A percentile compares a stretch with the other conserved stretches of the same genome.
phyloP scores from a whole-genome alignment of 1,140 invertebrate genomes.

The Psilanteris sp. region DNA sequence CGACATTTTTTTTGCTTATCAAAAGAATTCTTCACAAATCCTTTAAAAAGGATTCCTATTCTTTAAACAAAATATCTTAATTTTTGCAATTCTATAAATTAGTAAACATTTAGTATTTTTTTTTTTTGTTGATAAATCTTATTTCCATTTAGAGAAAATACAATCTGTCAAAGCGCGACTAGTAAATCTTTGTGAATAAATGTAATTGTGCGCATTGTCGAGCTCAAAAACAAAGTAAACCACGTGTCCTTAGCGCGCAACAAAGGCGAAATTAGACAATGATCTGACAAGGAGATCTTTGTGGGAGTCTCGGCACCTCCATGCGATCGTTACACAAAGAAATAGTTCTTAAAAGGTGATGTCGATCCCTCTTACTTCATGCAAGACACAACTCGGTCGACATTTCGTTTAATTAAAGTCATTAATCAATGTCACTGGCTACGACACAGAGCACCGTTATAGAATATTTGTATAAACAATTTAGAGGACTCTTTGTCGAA shows the following conservation, averaged over 20 bases:
- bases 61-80: too few relatives aligned
- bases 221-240: slow-evolving; percentile 21
- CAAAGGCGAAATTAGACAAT: slow-evolving; percentile 54
- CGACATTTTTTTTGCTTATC: too few relatives aligned
- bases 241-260: slow-evolving; percentile 22
- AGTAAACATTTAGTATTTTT: too few relatives aligned
- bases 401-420: slow-evolving; percentile 78
- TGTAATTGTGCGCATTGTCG: slow-evolving; percentile 34
- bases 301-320: slow-evolving; percentile 26
- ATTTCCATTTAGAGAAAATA: too few relatives aligned
- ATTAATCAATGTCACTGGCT: slow-evolving; percentile 79
- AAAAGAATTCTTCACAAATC: too few relatives aligned
- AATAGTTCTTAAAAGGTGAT: slow-evolving; percentile 56
- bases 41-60: too few relatives aligned
- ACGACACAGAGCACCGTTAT: slow-evolving; percentile 5
- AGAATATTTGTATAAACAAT: slow-evolving; percentile 44
- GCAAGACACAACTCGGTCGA: slow-evolving; percentile 72
- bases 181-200: slow-evolving; percentile 12
- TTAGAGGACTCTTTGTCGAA: too few relatives aligned
- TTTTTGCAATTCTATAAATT: too few relatives aligned
- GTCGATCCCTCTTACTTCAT: slow-evolving; percentile 42
- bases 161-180: neutral
- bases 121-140: too few relatives aligned
- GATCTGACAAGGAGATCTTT: slow-evolving; percentile 22
- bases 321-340: slow-evolving; percentile 46